Percentiles rank a stretch among this genome's conserved stretches.
Conservation (phyloP, 2,113 vertebrate species). For the Engraulis encrasicolus region DNA sequence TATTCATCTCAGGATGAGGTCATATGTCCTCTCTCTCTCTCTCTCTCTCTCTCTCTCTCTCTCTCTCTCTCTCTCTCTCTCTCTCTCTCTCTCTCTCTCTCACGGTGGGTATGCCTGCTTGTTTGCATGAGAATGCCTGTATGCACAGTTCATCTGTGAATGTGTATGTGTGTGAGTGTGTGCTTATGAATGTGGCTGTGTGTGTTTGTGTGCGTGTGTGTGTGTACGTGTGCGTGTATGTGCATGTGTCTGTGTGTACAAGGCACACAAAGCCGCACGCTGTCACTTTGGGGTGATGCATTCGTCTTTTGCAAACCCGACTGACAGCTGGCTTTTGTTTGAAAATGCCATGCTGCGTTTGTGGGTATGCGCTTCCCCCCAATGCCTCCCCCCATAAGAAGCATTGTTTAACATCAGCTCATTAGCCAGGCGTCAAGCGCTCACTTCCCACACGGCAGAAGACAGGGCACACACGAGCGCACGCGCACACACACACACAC, state of each 20-base stretch:
- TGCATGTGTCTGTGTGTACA: not conserved
- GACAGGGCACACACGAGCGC: conserved; percentile 40
- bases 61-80: no score
- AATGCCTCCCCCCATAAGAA: conserved; percentile 36
- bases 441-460: conserved; percentile 55
- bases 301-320: not conserved
- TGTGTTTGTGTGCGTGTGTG: no score
- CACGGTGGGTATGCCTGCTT: no score
- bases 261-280: not conserved
- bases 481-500: not conserved
- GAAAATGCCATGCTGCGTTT: not conserved
- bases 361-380: not conserved
- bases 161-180: not conserved
- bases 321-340: not conserved
- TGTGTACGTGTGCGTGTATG: not conserved
- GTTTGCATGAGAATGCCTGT: not conserved
- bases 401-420: conserved; percentile 48
- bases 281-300: not conserved
- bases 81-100: no score
- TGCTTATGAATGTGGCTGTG: no score
- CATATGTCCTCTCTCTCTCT: no score
- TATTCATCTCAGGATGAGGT: no score
- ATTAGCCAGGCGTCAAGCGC: conserved; percentile 66
- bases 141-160: no score
- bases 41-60: no score